A percentile compares a stretch with the other conserved stretches of the same genome.
Conservation (phyloP, 2,113 vertebrate species). For the Rhea americana region DNA sequence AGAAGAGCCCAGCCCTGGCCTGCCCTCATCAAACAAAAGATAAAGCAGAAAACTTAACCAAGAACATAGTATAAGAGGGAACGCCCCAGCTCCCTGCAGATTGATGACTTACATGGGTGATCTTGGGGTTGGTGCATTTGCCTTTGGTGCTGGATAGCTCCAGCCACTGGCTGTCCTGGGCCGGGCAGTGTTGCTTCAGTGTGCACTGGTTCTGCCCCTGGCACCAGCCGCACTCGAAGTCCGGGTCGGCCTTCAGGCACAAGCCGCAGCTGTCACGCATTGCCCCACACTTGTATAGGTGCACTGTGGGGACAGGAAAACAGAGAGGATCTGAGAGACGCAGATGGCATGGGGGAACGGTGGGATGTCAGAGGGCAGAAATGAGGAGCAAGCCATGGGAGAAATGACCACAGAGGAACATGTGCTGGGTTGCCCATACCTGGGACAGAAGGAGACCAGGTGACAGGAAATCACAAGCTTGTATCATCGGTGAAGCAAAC, state of each 20-base stretch:
- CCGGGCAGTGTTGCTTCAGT: conserved; percentile 91
- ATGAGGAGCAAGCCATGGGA: too few species aligned
- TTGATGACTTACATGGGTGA: conserved; percentile 87
- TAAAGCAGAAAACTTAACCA: not conserved
- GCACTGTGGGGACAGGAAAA: conserved; percentile 78
- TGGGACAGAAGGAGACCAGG: not conserved
- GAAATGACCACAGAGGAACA: too few species aligned
- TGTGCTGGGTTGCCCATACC: accelerated
- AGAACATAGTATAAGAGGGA: not conserved
- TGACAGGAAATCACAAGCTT: accelerated
- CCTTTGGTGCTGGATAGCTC: conserved; percentile 90
- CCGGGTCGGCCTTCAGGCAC: conserved; percentile 94
- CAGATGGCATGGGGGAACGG: accelerated
- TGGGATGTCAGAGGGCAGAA: too few species aligned
- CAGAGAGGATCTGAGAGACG: not conserved
- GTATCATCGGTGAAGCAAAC: not conserved
- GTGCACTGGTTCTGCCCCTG: conserved; percentile 91
- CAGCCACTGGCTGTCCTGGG: conserved; percentile 90
- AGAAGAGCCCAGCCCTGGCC: not conserved
- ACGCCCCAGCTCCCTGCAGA: conserved; percentile 4
- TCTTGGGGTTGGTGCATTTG: conserved; percentile 96
- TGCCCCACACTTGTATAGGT: conserved; percentile 96
- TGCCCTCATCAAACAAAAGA: not conserved
- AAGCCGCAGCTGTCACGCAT: conserved; percentile 93
- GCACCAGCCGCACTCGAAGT: conserved; percentile 96